Evolutionary conservation across 2,113 vertebrate genomes (phyloP).

Genomic region (Heterotis niloticus): DNA sequence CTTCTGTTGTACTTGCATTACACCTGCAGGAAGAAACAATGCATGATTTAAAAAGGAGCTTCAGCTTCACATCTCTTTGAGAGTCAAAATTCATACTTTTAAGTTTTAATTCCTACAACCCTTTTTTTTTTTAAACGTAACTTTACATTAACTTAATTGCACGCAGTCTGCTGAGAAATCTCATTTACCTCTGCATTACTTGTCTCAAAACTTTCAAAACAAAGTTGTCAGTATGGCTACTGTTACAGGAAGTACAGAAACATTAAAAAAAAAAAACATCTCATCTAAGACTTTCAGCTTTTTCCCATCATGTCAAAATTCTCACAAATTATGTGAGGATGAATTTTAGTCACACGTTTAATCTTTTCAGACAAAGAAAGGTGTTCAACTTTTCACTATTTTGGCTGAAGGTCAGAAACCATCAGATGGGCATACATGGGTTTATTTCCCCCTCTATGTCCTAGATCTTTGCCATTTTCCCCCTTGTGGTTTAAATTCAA

Average conservation of each 20-base stretch:
- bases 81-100: background rate
- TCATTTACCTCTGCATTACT: conserved; percentile 45
- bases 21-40: conserved; percentile 45
- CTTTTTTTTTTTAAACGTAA: background rate
- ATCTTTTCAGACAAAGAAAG: conserved; percentile 47
- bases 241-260: conserved; percentile 54
- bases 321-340: conserved; percentile 58
- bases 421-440: conserved; percentile 46
- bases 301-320: conserved; percentile 42
- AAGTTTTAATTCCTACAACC: background rate
- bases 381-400: conserved; percentile 50
- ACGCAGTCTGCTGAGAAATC: conserved; percentile 1
- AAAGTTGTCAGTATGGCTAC: conserved; percentile 34
- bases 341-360: conserved; percentile 35
- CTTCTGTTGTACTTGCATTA: conserved; percentile 82
- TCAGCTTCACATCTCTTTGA: background rate
- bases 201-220: conserved; percentile 26
- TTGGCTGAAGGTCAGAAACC: conserved; percentile 31
- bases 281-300: conserved; percentile 28
- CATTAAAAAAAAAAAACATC: conserved; percentile 30
- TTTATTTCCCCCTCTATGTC: conserved; percentile 39
- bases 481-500: conserved; percentile 37
- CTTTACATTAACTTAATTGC: too few relatives aligned
- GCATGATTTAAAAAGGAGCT: background rate
- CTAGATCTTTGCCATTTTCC: conserved; percentile 28